Evolutionary conservation across 1,140 invertebrate species (phyloP), one percentile per base, ranked within the genome.

Genomic region (Doryteuthis pealeii): DNA sequence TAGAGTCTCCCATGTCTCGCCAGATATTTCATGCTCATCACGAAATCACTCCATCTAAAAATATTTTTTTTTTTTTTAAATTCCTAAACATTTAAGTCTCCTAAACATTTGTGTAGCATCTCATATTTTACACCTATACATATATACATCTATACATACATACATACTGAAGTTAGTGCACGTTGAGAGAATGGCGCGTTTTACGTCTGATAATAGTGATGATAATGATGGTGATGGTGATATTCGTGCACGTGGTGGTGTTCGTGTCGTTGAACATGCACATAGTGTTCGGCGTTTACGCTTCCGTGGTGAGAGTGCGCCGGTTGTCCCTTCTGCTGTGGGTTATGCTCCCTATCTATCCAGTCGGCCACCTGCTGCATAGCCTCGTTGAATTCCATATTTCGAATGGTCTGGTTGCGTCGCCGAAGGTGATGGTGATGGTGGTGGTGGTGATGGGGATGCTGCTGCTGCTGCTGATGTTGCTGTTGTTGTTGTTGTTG

Each of bases 161-260:
- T 40, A 10, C 35, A 40, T 10, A 40, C 35, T 5, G 4, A 40
- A 40, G 35, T 40, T 40, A n/a, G 3, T 40, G 10, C 35, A 40
- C 35, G 35, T 40, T n/a, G n/a, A n/a, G n/a, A n/a, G 49, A 54
- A 54, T n/a, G 49, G 58, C 15, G 15, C 58, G 15, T 4, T 30
- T 80, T 80, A 85, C 70, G 85, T 81, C 72, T 85, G 83, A 73
- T 87, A 82, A 84, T 92, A 94, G 87, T 94, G 93, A 88, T 94
- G 92, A 87, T 94, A 94, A 82, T 94, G 93, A 75, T 87, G 85
- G 87, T 94, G 93, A 84, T 94, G 93, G 79, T 94, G 92, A 79
- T 94, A 93, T 83, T 94, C 92, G 81, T 94, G 93, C 73, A 94
- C 91, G 84, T 94, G 93, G 82, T 91, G 90, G 76, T 91, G 90